Evolutionary conservation across 2,113 vertebrate genomes (phyloP).

Genomic region (Pygoscelis adeliae): DNA sequence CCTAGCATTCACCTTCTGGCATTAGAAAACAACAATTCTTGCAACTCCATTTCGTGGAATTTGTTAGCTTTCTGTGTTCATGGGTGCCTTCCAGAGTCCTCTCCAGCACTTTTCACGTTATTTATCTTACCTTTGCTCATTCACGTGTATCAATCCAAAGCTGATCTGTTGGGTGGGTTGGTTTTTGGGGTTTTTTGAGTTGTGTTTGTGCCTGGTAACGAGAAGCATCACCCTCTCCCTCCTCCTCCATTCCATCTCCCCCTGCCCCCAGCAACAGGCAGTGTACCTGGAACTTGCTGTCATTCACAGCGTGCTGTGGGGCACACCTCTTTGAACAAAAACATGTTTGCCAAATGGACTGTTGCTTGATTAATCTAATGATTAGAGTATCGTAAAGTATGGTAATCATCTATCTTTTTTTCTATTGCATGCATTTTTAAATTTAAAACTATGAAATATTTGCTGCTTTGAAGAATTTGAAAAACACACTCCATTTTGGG

Average conservation of each 20-base stretch:
- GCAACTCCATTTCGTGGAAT: background rate
- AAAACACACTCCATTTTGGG: background rate
- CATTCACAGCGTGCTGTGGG: fast-evolving
- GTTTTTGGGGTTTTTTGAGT: background rate
- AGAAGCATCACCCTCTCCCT: background rate
- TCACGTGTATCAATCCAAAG: fast-evolving
- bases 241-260: background rate
- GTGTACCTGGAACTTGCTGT: background rate
- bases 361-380: background rate
- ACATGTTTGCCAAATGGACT: background rate
- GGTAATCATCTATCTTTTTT: fast-evolving
- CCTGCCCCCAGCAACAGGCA: background rate
- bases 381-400: background rate
- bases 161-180: background rate
- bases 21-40: background rate
- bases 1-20: background rate
- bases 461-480: background rate
- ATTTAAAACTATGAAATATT: background rate
- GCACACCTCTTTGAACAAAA: background rate
- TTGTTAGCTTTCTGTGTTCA: background rate
- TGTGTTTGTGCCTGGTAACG: background rate
- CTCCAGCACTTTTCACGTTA: background rate
- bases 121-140: background rate
- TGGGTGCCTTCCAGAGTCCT: background rate
- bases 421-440: background rate